These are phyloP conservation scores for Vulpes vulpes DNA, from an alignment of 2,113 vertebrate species.

Conservation along the genomic window DNA sequence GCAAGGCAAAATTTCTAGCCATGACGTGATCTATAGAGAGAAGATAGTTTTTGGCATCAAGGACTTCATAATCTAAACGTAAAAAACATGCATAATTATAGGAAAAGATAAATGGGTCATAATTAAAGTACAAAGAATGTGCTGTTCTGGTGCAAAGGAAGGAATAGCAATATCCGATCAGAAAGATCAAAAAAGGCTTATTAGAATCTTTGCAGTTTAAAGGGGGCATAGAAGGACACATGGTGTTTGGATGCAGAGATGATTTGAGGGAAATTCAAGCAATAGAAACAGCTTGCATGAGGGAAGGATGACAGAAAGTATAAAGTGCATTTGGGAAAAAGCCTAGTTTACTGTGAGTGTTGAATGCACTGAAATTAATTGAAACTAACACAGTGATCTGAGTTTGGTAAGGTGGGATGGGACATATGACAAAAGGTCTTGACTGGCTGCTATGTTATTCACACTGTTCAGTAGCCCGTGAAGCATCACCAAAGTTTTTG, in stretches of 20 bases:
- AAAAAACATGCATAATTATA: not conserved
- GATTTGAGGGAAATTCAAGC: not conserved
- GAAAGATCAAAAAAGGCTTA: not conserved
- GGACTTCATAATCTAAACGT: not conserved
- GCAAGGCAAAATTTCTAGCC: not conserved
- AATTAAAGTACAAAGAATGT: not conserved
- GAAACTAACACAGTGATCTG: not conserved
- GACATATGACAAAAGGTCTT: too few species aligned
- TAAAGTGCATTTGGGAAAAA: not conserved
- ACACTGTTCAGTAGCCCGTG: too few species aligned
- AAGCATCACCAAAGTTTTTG: too few species aligned
- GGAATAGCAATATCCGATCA: not conserved
- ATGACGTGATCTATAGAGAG: not conserved
- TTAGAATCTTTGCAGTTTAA: not conserved
- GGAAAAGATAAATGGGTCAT: not conserved
- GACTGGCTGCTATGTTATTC: too few species aligned
- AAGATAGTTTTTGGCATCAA: not conserved
- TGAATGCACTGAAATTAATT: not conserved
- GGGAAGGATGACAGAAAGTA: not conserved
- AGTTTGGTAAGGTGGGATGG: too few species aligned
- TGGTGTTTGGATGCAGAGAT: not conserved
- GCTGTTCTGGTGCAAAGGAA: not conserved
- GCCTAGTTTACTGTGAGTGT: not conserved
- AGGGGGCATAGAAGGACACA: not conserved
- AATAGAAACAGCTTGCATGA: not conserved